A percentile compares a stretch with the other conserved stretches of the same genome.
These are phyloP conservation scores for Scatophagus argus DNA, from an alignment of 2,113 vertebrate genomes.

Conservation along the genomic window DNA sequence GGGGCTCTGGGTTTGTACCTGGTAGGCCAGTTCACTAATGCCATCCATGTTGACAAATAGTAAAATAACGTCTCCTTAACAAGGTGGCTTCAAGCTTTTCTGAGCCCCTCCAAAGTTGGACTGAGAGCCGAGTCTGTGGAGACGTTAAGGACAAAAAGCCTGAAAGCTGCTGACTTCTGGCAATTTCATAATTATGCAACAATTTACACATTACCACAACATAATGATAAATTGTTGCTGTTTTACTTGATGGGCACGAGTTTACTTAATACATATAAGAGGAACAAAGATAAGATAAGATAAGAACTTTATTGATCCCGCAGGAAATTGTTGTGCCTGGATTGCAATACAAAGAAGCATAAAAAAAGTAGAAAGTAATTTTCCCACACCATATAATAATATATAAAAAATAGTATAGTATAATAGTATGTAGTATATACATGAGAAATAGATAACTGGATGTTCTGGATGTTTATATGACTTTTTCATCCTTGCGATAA, in stretches of 20 bases:
- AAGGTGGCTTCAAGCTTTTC: conserved; percentile 1
- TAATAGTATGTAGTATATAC: no score
- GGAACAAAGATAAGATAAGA: neutral
- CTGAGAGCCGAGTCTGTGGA: neutral
- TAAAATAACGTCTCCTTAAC: neutral
- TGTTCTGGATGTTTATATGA: neutral
- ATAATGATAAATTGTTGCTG: neutral
- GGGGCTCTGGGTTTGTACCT: neutral
- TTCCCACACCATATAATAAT: no score
- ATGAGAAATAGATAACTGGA: no score
- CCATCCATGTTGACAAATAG: neutral
- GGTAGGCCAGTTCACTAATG: neutral
- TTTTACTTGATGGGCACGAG: neutral
- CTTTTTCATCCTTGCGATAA: neutral
- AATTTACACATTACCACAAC: neutral
- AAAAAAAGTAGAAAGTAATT: no score
- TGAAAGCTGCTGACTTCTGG: conserved; percentile 21
- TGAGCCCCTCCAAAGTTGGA: neutral
- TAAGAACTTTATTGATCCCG: no score
- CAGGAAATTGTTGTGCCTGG: no score
- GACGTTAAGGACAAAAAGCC: neutral
- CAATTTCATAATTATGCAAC: conserved; percentile 13
- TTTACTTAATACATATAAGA: neutral
- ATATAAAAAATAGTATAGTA: no score
- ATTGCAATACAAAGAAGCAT: no score